Conservation (phyloP, 2,888 invertebrate genomes). For the Parelbella ahira region DNA sequence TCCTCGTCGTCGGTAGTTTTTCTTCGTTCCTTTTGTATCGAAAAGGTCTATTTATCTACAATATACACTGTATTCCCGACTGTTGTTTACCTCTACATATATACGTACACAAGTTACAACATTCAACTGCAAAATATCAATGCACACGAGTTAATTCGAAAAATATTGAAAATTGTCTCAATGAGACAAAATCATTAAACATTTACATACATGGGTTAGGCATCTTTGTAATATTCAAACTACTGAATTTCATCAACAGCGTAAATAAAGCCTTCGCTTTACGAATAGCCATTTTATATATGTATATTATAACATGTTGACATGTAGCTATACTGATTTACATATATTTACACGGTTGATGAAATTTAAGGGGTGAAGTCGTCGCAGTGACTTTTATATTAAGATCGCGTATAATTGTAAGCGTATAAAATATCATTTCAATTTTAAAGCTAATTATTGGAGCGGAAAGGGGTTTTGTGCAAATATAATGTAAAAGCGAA, state of each 20-base stretch:
- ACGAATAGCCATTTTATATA: not conserved
- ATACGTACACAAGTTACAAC: slow-evolving; percentile 16
- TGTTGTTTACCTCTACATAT: slow-evolving; percentile 20
- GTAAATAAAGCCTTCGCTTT: not conserved
- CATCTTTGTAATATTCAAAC: slow-evolving; percentile 22
- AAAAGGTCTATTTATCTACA: too few relatives aligned
- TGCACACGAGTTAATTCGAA: slow-evolving; percentile 24
- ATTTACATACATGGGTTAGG: slow-evolving; percentile 12
- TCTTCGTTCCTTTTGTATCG: too few relatives aligned
- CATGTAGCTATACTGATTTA: too few relatives aligned
- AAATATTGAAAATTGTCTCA: not conserved
- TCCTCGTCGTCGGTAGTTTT: too few relatives aligned
- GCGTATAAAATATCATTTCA: too few relatives aligned
- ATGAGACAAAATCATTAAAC: slow-evolving; percentile 18
- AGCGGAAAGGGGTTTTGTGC: slow-evolving; percentile 32
- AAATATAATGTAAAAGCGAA: slow-evolving; percentile 65
- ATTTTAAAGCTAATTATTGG: too few relatives aligned
- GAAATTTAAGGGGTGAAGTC: slow-evolving; percentile 8
- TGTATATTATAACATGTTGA: too few relatives aligned
- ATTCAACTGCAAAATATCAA: slow-evolving; percentile 24
- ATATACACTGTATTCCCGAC: too few relatives aligned
- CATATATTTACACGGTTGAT: slow-evolving; percentile 6
- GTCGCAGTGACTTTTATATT: slow-evolving; percentile 21
- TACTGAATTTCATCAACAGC: slow-evolving; percentile 7
- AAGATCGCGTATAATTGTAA: too few relatives aligned